Conservation (phyloP, 2,113 vertebrate genomes). For the Cyanocitta stelleri region DNA sequence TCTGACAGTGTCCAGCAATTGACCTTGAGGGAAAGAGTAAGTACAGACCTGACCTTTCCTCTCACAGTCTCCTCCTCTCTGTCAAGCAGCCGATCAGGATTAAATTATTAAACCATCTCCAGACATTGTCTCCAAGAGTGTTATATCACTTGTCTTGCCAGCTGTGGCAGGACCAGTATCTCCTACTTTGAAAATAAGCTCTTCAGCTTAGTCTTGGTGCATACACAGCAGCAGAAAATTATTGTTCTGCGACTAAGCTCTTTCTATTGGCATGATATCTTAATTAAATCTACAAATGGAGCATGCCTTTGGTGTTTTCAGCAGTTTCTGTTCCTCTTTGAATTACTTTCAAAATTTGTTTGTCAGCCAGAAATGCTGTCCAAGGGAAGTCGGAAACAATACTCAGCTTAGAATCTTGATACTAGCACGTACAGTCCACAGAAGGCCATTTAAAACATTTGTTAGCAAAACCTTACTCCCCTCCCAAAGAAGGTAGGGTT, state of each 20-base stretch:
- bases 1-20: background rate
- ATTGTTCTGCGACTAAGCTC: constrained; percentile 41
- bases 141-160: constrained; percentile 43
- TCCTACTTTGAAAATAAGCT: constrained; percentile 55
- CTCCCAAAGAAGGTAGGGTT: background rate
- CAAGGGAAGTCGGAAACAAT: background rate
- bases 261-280: constrained; percentile 50
- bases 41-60: background rate
- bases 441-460: background rate
- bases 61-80: background rate
- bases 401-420: background rate
- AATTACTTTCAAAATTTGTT: constrained; percentile 23
- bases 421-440: background rate
- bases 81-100: background rate
- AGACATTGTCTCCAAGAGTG: constrained; percentile 33
- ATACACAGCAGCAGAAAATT: constrained; percentile 44
- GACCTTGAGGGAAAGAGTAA: background rate
- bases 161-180: constrained; percentile 45
- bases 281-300: constrained; percentile 46
- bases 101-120: constrained; percentile 50
- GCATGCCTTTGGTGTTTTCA: background rate
- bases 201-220: constrained; percentile 39
- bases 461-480: background rate
- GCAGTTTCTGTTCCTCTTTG: background rate
- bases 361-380: background rate